Base-by-base conservation (phyloP, 1,140 invertebrate species). In the Drosophila sucinea region DNA sequence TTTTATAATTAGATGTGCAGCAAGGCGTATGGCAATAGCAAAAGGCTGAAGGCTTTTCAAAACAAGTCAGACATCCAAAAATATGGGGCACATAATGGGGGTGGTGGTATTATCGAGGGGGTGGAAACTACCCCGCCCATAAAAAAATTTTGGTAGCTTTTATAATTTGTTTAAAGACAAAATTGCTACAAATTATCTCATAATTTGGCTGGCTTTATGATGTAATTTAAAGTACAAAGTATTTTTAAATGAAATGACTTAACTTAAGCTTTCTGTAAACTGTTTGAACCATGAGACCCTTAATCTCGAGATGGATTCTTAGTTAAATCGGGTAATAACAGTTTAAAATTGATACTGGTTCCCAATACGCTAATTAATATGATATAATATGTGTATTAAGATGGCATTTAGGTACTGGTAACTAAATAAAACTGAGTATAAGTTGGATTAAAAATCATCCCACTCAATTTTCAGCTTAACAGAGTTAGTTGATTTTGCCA, bases 1-100 rank as follows among this genome's bases (percentile, higher is more conserved):
- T 79, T 76, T 76, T 73, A 79, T 79, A 79, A 77, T 79, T 77
- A 77, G 47, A 62, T 65, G 66, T 56, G 55, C 69, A 66, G 47
- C 40, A 60, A 47, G 61, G 73, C 77, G 56, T 72, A 58, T 30
- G 29, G 17, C 29, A 47, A 47, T 58, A 35, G 56, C 32, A 29
- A 33, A 57, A 51, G 7, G 44, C 44, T 57, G 29, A 58, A 58
- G 56, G 10, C 44, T 51, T 51, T 10, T 27, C 23, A 51, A 51
- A 51, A 51, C 44, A 51, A 27, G 44, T 23, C 44, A 51, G 44
- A 51, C 44, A 51, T 23, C 6, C 17, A 47, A 23, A 8, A 47
- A 47, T 47, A 47, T 47, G 44, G 44, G 17, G 17, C 44, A 47
- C 17, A 47, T 8, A 47, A 23, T 47, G 44, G 23, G 44, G 44